Evolutionary conservation across 2,113 vertebrate species (phyloP).

Genomic region (Toxotes chatareus): DNA sequence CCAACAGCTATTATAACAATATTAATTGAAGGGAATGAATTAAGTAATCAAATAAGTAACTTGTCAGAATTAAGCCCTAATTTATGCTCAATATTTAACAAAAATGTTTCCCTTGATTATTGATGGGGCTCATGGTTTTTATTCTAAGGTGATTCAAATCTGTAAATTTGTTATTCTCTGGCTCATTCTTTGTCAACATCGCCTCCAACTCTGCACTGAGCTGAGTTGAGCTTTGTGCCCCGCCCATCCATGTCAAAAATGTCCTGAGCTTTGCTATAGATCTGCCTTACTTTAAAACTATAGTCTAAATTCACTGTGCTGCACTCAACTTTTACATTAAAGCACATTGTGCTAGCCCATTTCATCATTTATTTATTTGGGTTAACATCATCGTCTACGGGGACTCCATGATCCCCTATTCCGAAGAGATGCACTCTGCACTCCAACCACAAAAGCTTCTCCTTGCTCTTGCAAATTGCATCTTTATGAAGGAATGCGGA

Average conservation of each 20-base stretch:
- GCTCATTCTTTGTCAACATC: slow-evolving; percentile 3
- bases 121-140: not conserved
- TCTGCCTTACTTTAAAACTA: slow-evolving; percentile 26
- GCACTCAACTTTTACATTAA: slow-evolving; percentile 71
- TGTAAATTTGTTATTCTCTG: not conserved
- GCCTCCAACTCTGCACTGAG: not conserved
- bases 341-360: slow-evolving; percentile 54
- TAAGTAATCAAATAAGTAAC: slow-evolving; percentile 1
- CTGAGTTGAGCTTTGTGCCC: not conserved
- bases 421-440: slow-evolving; percentile 63
- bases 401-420: slow-evolving; percentile 73
- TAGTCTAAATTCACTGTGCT: slow-evolving; percentile 38
- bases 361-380: slow-evolving; percentile 79
- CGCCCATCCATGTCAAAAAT: slow-evolving; percentile 24
- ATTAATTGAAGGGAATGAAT: not conserved
- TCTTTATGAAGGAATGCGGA: slow-evolving; percentile 72
- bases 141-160: not conserved
- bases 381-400: slow-evolving; percentile 68
- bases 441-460: slow-evolving; percentile 48
- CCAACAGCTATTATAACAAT: not conserved
- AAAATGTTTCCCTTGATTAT: not conserved
- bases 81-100: not conserved
- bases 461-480: slow-evolving; percentile 64
- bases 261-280: slow-evolving; percentile 8
- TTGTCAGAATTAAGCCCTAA: not conserved